Base-by-base conservation (phyloP, 2,797 vertebrate species). In the Thalassophryne amazonica region DNA sequence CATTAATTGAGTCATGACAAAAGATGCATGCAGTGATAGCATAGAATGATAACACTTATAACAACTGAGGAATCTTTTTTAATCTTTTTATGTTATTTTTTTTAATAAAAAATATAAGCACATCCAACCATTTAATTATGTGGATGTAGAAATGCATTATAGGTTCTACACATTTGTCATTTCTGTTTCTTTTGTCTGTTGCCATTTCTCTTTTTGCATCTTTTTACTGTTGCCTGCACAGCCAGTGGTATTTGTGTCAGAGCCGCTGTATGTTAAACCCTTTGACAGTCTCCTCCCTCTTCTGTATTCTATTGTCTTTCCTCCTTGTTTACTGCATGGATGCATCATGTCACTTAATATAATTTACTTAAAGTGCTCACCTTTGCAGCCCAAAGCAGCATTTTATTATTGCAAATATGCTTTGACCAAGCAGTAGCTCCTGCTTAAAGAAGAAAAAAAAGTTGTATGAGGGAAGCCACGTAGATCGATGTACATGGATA, bases 1-100 rank as follows among this genome's bases (percentile, higher is more conserved):
- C 73, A 75, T 60, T 24, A 50, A 54, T 54, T 69, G 52, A 60
- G 19, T 70, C 68, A 54, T 23, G 40, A 45, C 19, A 22, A 34
- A 30, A 20, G 30, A 70, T 12, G 56, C 32, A 20, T 5, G 28
- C 4, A 27, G 36, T 17, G 45, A 53, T 40, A n/a, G 20, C 42
- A 34, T 40, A 34, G 13, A 9, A 12, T 39, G 41, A 52, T 18
- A 60, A 40, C 19, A 13, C 17, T 14, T 32, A 28, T 21, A 48
- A 52, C 53, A 32, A 23, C 2, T 10, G 19, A 20, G 13, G 29
- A 2, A 42, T 63, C 39, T n/a, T 51, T 10, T 7, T 34, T 5
- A 35, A 12, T 33, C 19, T 6, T 9, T n/a, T n/a, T 12, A 9
- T n/a, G n/a, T n/a, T n/a, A n/a, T n/a, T n/a, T n/a, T n/a, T n/a